Evolutionary conservation across 2,888 invertebrate genomes (phyloP).

Genomic region (Nemurella pictetii): DNA sequence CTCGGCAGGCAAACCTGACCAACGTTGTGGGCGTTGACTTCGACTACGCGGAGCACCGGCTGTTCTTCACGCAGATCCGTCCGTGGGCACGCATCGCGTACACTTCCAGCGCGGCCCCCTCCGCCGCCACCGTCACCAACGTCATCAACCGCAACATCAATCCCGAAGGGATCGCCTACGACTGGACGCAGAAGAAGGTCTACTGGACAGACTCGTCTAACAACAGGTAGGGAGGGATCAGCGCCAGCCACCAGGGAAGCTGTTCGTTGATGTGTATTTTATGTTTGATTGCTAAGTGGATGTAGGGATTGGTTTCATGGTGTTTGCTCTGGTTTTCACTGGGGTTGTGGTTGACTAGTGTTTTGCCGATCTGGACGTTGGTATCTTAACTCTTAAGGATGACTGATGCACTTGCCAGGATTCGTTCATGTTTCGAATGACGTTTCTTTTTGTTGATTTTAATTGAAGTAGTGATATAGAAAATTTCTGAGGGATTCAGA

Average conservation of each 20-base stretch:
- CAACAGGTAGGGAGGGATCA: constrained; percentile 60
- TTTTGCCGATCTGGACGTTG: too few species aligned
- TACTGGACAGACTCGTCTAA: constrained; percentile 98
- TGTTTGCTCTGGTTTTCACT: too few species aligned
- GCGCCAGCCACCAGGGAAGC: too few species aligned
- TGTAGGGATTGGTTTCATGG: too few species aligned
- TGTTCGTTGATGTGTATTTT: not conserved
- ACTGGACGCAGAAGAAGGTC: constrained; percentile 96
- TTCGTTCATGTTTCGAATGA: too few species aligned
- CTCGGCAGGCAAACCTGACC: constrained; percentile 70
- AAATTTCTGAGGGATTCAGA: too few species aligned
- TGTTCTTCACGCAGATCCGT: constrained; percentile 91
- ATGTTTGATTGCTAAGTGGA: too few species aligned
- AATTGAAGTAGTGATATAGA: too few species aligned
- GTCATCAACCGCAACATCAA: constrained; percentile 80
- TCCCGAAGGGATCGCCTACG: constrained; percentile 92
- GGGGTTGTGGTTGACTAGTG: too few species aligned
- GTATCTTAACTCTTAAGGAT: too few species aligned
- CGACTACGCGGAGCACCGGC: constrained; percentile 82
- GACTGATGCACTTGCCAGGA: too few species aligned
- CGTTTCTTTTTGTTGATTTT: too few species aligned
- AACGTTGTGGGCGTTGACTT: constrained; percentile 96
- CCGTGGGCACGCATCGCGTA: constrained; percentile 88
- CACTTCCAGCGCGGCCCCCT: constrained; percentile 73
- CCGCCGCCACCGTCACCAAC: constrained; percentile 56